Conservation (phyloP, 2,797 vertebrate genomes). For the Pantherophis vulpinus region DNA sequence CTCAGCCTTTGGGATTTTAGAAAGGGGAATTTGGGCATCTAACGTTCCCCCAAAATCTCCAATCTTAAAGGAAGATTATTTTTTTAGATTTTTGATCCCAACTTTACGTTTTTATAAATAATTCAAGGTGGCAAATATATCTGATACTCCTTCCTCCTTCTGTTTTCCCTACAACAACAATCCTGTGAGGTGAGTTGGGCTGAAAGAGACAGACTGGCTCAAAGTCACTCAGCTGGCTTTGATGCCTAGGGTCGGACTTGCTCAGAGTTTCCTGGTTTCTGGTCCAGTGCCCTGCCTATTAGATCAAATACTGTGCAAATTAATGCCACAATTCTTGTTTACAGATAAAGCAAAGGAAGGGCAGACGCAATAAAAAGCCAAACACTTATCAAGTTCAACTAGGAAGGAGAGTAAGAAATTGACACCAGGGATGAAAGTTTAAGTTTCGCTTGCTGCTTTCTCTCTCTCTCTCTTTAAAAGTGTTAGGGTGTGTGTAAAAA, state of each 20-base stretch:
- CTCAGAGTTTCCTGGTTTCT: background rate
- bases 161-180: background rate
- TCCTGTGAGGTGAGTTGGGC: background rate
- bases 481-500: too few species aligned
- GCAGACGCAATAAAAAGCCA: slow-evolving; percentile 19
- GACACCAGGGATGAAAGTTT: slow-evolving; percentile 13
- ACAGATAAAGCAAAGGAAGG: slow-evolving; percentile 22
- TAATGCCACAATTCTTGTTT: background rate
- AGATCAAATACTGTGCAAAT: background rate
- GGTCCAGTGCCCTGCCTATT: background rate
- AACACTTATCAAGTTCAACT: background rate
- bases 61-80: background rate
- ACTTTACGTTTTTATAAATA: background rate
- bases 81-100: background rate
- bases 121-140: background rate
- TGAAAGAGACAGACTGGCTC: background rate
- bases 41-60: background rate
- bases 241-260: background rate
- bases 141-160: background rate
- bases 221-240: background rate
- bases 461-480: background rate
- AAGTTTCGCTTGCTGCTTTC: slow-evolving; percentile 29
- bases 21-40: background rate
- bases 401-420: background rate
- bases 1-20: background rate